phyloP scores from a whole-genome alignment of 2,113 vertebrate species.

The Pithys albifrons region DNA sequence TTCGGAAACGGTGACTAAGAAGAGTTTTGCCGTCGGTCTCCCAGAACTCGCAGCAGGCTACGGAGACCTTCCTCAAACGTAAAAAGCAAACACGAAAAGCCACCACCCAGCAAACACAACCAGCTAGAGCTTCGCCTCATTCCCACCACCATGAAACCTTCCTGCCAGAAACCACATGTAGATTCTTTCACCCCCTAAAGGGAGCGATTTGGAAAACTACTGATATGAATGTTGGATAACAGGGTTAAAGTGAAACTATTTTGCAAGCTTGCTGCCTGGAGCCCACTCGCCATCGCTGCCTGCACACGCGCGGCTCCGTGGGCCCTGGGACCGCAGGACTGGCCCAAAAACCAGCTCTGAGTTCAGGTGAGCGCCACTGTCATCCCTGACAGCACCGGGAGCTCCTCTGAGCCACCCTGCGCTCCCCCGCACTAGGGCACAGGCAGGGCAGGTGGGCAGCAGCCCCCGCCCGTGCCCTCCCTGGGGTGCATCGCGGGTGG shows the following conservation, averaged over 20 bases:
- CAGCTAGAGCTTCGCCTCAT: neutral
- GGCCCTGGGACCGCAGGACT: neutral
- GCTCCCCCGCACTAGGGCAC: rapidly evolving
- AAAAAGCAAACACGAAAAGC: neutral
- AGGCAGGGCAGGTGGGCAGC: neutral
- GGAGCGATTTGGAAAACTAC: neutral
- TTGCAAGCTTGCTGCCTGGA: neutral
- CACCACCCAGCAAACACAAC: neutral
- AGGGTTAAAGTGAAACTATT: conserved; percentile 53
- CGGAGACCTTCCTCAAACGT: neutral
- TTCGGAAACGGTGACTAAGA: conserved; percentile 24
- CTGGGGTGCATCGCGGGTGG: rapidly evolving
- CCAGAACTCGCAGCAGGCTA: neutral
- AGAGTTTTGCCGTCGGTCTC: neutral
- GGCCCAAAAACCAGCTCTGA: neutral
- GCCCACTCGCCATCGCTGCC: neutral
- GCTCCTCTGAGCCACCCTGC: neutral
- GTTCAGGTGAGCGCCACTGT: neutral
- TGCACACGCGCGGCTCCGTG: neutral
- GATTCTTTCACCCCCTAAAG: neutral
- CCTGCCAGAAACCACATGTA: neutral
- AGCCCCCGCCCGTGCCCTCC: neutral
- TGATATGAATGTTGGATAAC: neutral
- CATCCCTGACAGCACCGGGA: neutral
- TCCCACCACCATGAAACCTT: neutral